Conservation (phyloP, 2,888 invertebrate species). For the Drosophila falleni region DNA sequence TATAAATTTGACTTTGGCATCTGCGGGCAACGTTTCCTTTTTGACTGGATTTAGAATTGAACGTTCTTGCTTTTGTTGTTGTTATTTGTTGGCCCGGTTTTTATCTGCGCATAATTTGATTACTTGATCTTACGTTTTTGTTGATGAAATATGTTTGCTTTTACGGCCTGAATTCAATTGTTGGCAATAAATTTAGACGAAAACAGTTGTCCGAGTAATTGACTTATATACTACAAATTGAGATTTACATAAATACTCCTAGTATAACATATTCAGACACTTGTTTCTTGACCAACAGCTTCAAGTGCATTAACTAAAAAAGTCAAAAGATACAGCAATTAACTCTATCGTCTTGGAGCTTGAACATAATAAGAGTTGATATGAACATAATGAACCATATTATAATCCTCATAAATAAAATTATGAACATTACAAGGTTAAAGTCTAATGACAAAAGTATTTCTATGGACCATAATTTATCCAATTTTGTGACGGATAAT, state of each 20-base stretch:
- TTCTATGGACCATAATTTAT: no score
- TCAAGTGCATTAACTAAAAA: slow-evolving; percentile 7
- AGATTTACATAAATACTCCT: slow-evolving; percentile 10
- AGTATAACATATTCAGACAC: slow-evolving; percentile 4
- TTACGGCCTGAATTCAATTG: slow-evolving; percentile 43
- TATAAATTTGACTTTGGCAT: slow-evolving; percentile 69
- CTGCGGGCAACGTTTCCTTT: slow-evolving; percentile 47
- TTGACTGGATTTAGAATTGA: slow-evolving; percentile 44
- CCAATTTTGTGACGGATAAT: no score
- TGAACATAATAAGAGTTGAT: background rate
- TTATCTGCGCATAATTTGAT: slow-evolving; percentile 59
- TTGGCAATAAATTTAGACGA: slow-evolving; percentile 32
- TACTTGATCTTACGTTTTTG: slow-evolving; percentile 50
- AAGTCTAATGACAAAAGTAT: no score
- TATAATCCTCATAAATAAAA: no score
- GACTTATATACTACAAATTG: slow-evolving; percentile 23
- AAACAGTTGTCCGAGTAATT: slow-evolving; percentile 26
- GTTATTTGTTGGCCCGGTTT: slow-evolving; percentile 34
- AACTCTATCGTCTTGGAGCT: background rate
- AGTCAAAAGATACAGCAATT: background rate
- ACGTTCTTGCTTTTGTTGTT: slow-evolving; percentile 19
- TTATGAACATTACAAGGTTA: no score
- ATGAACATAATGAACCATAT: no score
- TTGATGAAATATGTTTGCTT: slow-evolving; percentile 52
- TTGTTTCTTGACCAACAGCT: slow-evolving; percentile 3